Conservation (phyloP, 2,888 invertebrate genomes). For the Chloromyia formosa region DNA sequence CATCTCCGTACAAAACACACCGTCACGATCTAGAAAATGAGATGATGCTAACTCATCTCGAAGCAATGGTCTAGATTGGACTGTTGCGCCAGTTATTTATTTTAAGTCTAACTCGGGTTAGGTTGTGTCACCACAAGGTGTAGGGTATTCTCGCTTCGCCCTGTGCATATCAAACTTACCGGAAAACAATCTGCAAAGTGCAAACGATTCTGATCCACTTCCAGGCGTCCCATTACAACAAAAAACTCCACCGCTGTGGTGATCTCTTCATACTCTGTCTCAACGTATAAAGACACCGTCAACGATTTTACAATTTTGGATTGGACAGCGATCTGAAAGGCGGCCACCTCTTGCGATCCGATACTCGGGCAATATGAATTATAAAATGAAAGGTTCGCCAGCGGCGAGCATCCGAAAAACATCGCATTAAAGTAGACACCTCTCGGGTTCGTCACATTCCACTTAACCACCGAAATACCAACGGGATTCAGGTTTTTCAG, state of each 20-base stretch:
- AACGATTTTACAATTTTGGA: conserved; percentile 74
- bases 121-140: too few relatives aligned
- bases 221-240: conserved; percentile 78
- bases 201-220: conserved; percentile 73
- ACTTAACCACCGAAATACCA: conserved; percentile 57
- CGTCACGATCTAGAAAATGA: too few relatives aligned
- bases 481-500: conserved; percentile 61
- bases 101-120: too few relatives aligned
- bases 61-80: too few relatives aligned
- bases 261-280: conserved; percentile 75
- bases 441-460: conserved; percentile 60
- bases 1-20: too few relatives aligned
- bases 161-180: too few relatives aligned
- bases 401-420: conserved; percentile 69
- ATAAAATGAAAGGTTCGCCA: background rate
- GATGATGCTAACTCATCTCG: too few relatives aligned
- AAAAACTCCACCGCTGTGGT: conserved; percentile 77
- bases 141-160: too few relatives aligned
- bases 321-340: conserved; percentile 74
- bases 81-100: too few relatives aligned
- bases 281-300: conserved; percentile 75
- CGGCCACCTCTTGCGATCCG: conserved; percentile 50
- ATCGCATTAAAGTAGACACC: conserved; percentile 59
- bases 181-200: conserved; percentile 83
- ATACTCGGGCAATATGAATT: conserved; percentile 53